Evolutionary conservation across 1,140 invertebrate genomes (phyloP).

Genomic region (Nylanderia fulva): DNA sequence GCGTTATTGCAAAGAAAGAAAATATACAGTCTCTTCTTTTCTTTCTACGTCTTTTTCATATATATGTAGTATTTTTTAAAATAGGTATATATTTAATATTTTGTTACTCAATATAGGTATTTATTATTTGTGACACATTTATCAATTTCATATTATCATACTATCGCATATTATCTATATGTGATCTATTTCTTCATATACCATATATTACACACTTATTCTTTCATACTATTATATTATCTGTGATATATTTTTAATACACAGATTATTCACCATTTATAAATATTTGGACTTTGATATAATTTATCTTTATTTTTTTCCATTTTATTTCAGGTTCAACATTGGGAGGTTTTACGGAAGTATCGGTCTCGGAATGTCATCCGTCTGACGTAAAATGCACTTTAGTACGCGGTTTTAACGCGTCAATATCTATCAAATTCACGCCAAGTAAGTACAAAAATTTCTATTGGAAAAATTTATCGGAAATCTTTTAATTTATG

Average conservation of each 20-base stretch:
- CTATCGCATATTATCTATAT: no score
- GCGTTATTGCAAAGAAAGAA: neutral
- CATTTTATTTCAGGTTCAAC: conserved; percentile 86
- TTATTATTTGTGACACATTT: neutral
- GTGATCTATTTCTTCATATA: no score
- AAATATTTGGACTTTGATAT: neutral
- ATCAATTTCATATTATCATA: no score
- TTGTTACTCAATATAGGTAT: no score
- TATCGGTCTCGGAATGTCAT: conserved; percentile 87
- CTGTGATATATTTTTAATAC: neutral
- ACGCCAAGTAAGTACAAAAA: conserved; percentile 85
- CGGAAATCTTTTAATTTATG: neutral
- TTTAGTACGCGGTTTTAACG: conserved; percentile 88
- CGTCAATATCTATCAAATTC: conserved; percentile 87
- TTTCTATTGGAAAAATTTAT: neutral
- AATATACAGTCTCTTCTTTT: no score
- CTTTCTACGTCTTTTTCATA: neutral
- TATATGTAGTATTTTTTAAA: neutral
- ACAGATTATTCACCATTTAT: neutral
- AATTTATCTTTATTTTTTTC: conserved; percentile 8
- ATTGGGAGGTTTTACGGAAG: conserved; percentile 86
- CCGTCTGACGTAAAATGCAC: conserved; percentile 85
- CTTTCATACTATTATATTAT: no score
- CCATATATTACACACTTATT: no score
- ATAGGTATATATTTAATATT: conserved; percentile 4